Evolutionary conservation across 1,140 invertebrate genomes (phyloP).

Genomic region (Microplitis demolitor): DNA sequence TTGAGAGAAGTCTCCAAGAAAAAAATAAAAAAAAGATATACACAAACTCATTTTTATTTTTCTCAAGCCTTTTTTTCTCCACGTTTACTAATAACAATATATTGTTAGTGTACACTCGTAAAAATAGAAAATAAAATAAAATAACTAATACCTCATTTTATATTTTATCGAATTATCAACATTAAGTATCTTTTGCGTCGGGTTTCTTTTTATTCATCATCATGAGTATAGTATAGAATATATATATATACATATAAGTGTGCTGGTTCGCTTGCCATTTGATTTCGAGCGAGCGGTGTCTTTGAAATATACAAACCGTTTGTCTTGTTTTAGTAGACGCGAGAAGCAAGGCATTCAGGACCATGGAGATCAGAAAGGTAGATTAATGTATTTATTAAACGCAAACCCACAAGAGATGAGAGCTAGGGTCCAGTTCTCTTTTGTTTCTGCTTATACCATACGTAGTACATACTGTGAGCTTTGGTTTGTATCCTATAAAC

Average conservation of each 20-base stretch:
- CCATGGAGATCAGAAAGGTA: constrained; percentile 27
- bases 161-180: constrained; percentile 5
- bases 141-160: not conserved
- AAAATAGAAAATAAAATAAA: not conserved
- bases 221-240: not conserved
- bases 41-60: not conserved
- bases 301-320: constrained; percentile 5
- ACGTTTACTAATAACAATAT: too few species aligned
- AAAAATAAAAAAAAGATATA: not conserved
- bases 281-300: constrained; percentile 14
- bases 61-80: not conserved
- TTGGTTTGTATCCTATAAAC: not conserved
- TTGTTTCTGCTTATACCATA: too few species aligned
- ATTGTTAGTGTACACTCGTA: too few species aligned
- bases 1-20: too few species aligned
- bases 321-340: constrained; percentile 6
- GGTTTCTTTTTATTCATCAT: not conserved
- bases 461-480: not conserved
- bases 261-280: not conserved
- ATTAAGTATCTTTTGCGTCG: not conserved
- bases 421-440: not conserved
- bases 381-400: constrained; percentile 39
- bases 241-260: not conserved
- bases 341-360: constrained; percentile 22
- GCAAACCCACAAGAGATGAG: constrained; percentile 13